Conservation (phyloP, 2,888 invertebrate species). For the Koerneria pararmatus region DNA sequence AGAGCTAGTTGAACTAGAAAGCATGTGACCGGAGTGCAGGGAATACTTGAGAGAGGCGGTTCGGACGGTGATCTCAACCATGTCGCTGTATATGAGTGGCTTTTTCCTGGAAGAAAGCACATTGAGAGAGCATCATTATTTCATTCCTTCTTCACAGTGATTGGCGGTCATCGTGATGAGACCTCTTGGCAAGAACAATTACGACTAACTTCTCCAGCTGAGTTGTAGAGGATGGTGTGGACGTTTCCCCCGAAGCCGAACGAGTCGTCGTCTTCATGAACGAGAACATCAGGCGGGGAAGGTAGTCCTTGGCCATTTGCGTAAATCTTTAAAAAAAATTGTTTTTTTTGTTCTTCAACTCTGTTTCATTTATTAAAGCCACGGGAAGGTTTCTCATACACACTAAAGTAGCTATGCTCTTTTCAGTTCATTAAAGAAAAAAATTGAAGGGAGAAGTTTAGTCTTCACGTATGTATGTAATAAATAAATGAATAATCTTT, state of each 20-base stretch:
- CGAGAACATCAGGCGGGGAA: constrained; percentile 49
- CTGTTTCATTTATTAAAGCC: neutral
- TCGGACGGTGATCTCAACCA: no score
- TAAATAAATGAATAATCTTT: no score
- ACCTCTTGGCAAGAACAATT: neutral
- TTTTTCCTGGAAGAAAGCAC: constrained; percentile 42
- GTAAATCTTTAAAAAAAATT: constrained; percentile 25
- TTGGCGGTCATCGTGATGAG: neutral
- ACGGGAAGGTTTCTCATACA: neutral
- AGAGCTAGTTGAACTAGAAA: no score
- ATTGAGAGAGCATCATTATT: neutral
- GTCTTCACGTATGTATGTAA: no score
- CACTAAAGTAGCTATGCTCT: neutral
- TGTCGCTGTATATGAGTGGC: constrained; percentile 58
- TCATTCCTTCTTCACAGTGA: neutral
- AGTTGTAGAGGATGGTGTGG: constrained; percentile 58
- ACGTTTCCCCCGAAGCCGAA: constrained; percentile 57
- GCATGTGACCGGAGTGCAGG: no score
- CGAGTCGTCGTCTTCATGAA: constrained; percentile 51
- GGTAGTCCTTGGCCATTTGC: constrained; percentile 51
- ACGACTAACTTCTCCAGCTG: constrained; percentile 51
- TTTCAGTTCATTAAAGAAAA: no score
- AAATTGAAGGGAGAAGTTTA: no score
- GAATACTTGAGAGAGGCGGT: no score
- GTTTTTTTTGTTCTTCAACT: neutral